phyloP scores from a whole-genome alignment of 1,140 invertebrate genomes.

The Aphaenogaster floridana region DNA sequence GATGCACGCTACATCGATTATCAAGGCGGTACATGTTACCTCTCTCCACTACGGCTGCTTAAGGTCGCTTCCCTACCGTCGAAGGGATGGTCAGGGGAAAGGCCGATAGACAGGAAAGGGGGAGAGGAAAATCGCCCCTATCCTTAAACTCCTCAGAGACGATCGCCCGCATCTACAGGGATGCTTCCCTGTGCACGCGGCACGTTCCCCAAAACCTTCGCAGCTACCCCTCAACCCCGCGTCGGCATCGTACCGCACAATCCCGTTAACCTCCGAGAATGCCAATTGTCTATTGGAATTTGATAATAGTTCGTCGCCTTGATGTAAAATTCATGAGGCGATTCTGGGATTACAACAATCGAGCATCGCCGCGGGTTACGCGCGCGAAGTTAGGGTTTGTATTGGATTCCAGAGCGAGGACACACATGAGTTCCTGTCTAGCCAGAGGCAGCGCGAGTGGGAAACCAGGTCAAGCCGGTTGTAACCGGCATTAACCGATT shows the following conservation, averaged over 20 bases:
- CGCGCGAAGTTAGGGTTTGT: constrained; percentile 52
- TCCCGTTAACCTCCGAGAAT: constrained; percentile 63
- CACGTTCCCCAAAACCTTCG: constrained; percentile 52
- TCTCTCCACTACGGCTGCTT: constrained; percentile 13
- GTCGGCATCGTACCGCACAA: constrained; percentile 2
- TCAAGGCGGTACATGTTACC: constrained; percentile 54
- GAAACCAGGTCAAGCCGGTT: constrained; percentile 11
- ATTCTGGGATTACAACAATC: constrained; percentile 74
- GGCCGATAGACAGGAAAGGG: too few species aligned
- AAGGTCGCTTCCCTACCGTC: constrained; percentile 30
- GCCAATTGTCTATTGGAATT: constrained; percentile 81
- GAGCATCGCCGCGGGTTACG: constrained; percentile 72
- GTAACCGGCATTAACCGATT: constrained; percentile 18
- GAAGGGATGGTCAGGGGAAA: neutral
- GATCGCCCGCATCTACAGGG: constrained; percentile 46
- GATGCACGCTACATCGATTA: constrained; percentile 74
- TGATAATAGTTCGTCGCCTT: constrained; percentile 79
- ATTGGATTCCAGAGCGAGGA: constrained; percentile 18
- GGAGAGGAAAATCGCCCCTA: constrained; percentile 27
- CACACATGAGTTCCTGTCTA: constrained; percentile 30
- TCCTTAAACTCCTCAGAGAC: constrained; percentile 58
- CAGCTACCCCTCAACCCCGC: neutral
- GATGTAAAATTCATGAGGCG: constrained; percentile 82
- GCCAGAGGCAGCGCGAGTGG: neutral
- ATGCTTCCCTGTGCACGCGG: constrained; percentile 57